phyloP scores from a whole-genome alignment of 1,140 invertebrate genomes.

The Drosophila hydei region DNA sequence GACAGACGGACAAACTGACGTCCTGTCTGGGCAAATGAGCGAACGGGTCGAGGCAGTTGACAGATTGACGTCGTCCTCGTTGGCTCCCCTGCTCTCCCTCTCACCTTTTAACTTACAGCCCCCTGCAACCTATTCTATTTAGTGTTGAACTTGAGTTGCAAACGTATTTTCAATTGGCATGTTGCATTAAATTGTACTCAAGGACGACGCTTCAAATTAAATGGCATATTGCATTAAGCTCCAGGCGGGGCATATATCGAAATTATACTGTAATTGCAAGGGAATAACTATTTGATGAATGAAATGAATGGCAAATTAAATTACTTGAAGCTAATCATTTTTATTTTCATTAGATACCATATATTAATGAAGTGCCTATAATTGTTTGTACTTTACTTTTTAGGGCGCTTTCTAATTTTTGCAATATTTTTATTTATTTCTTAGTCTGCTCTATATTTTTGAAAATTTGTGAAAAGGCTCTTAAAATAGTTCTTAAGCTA shows the following conservation, averaged over 20 bases:
- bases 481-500: too few species aligned
- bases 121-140: slow-evolving; percentile 45
- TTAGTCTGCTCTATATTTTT: too few species aligned
- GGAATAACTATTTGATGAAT: background rate
- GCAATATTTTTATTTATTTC: too few species aligned
- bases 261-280: background rate
- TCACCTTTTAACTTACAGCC: background rate
- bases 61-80: slow-evolving; percentile 47
- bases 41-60: slow-evolving; percentile 52
- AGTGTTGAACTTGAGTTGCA: slow-evolving; percentile 69
- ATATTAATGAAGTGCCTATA: too few species aligned
- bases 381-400: too few species aligned
- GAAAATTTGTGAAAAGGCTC: too few species aligned
- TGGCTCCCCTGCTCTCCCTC: slow-evolving; percentile 14
- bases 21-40: slow-evolving; percentile 57
- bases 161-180: slow-evolving; percentile 61
- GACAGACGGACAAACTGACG: slow-evolving; percentile 44
- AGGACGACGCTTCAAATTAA: slow-evolving; percentile 28
- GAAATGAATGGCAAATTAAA: background rate
- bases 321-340: too few species aligned
- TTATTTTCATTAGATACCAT: too few species aligned
- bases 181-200: slow-evolving; percentile 54
- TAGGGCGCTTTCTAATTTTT: too few species aligned
- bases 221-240: slow-evolving; percentile 49
- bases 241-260: slow-evolving; percentile 8